Evolutionary conservation across 2,113 vertebrate genomes (phyloP), one percentile per base, ranked within the genome.

Genomic region (Sinocyclocheilus rhinocerous): DNA sequence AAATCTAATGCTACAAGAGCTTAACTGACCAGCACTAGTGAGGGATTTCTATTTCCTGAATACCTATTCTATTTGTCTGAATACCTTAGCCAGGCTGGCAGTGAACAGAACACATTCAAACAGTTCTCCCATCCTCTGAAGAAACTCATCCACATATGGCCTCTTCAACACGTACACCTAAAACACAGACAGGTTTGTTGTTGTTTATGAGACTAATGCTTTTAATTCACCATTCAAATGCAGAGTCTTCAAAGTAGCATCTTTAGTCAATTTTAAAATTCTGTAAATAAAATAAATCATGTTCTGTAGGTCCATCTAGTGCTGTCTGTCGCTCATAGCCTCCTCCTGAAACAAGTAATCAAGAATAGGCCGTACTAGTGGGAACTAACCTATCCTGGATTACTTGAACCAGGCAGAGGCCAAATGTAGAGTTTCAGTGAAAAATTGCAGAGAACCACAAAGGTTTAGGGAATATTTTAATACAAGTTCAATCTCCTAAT

Each of bases 301-400:
- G 78, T 24, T 80, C 33, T 80, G 33, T 93, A 76, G 24, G 26
- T 24, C 6, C 76, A 16, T 55, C 81, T 18, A 12, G 10, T 73
- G 50, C 18, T 80, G 83, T 18, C 22, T 80, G 83, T 18, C 22
- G 76, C 81, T 89, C 15, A 57, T 72, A 87, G 93, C 63, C 80
- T 1, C 90, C 93, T 92, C 96, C 93, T 85, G 95, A 94, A 90
- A 95, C 96, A 97, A 97, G 96, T 96, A 96, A 96, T 96, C 95
- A 15, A 96, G 96, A 96, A 96, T 94, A 97, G 95, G 96, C 95
- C 94, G 93, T 93, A 88, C 91, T 90, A 90, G 88, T 88, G 91
- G 90, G 91, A 82, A 91, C 95, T 95, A 97, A 95, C 96, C 96
- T 97, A 97, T 97, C 96, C 96, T 97, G 96, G 96, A 97, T 97